Percentiles rank a stretch among this genome's conserved stretches.
These are phyloP conservation scores for Geococcyx californianus DNA, from an alignment of 2,113 vertebrate genomes.

Conservation along the genomic window DNA sequence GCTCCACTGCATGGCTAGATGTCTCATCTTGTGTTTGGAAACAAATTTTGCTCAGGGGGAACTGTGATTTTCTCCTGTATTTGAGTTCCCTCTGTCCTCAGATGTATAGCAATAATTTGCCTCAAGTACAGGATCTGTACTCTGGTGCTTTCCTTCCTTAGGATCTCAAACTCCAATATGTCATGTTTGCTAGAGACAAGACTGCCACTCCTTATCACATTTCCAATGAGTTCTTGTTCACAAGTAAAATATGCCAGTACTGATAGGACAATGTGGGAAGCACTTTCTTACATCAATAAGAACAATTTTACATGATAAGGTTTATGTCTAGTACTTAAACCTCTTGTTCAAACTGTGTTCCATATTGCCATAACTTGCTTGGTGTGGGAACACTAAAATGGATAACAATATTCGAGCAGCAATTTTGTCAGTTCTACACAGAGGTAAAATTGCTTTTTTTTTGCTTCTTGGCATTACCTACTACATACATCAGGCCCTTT, in stretches of 20 bases:
- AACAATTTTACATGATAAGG: background rate
- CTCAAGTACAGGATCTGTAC: background rate
- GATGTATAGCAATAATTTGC: background rate
- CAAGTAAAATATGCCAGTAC: accelerated
- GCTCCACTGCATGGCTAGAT: background rate
- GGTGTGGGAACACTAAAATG: accelerated
- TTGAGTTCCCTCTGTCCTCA: background rate
- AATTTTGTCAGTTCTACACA: background rate
- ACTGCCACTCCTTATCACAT: background rate
- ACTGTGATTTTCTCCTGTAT: background rate
- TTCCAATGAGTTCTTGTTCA: accelerated
- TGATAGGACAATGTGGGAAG: background rate
- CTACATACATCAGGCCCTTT: background rate
- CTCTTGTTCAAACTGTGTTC: background rate
- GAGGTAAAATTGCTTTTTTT: accelerated
- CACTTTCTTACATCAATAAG: background rate
- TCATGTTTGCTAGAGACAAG: accelerated
- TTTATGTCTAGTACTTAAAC: background rate
- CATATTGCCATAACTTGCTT: background rate
- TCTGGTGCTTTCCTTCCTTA: background rate
- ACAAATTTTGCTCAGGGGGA: background rate
- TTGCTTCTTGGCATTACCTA: background rate
- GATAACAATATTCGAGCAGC: background rate
- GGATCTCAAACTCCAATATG: background rate
- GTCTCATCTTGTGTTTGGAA: background rate